Evolutionary conservation across 2,113 vertebrate species (phyloP), one percentile per base, ranked within the genome.

Genomic region (Onychorhynchus coronatus): DNA sequence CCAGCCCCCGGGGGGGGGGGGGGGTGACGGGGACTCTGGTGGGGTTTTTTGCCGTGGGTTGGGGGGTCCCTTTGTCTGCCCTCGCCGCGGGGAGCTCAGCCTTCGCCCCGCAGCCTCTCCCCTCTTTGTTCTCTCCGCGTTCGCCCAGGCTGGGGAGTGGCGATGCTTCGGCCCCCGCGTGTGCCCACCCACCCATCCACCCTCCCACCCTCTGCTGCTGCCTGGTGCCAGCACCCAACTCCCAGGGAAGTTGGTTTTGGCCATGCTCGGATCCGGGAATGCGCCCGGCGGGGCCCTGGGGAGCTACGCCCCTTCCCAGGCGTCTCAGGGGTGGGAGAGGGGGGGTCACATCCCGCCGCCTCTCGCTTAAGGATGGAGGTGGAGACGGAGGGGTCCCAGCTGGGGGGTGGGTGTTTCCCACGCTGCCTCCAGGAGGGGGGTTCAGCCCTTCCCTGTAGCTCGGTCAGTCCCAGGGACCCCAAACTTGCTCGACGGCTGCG

Each of bases 251-350:
- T 75, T 72, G 71, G 27, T 4, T 11, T 53, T 8, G 58, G 9
- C 9, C 3, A 35, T 3, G 53, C 18, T 31, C 4, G 61, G 67
- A n/a, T 41, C 50, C 7, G 33, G 66, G 67, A 39, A n/a, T 2
- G 33, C 4, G 2, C 17, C 76, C 2, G 7, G 65, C 23, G 1
- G n/a, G 9, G 30, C 50, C 42, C 53, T 4, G 0, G 41, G 68
- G 90, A 72, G 28, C 63, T 39, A 68, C 12, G 5, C 14, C 56
- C 42, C 67, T 52, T 24, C 37, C 2, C 23, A 8, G 49, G 71
- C 2, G 3, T 12, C 37, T 27, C 27, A 1, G 2, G 28, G 55
- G 35, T 19, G 11, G 58, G 12, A 9, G 0, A 6, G 23, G 23
- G 15, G 21, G 56, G 50, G 62, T 37, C 52, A 1, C 73, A 42